A percentile compares a stretch with the other conserved stretches of the same genome.
These are phyloP conservation scores for Drosophila pruinosa DNA, from an alignment of 1,140 invertebrate species.

Conservation along the genomic window DNA sequence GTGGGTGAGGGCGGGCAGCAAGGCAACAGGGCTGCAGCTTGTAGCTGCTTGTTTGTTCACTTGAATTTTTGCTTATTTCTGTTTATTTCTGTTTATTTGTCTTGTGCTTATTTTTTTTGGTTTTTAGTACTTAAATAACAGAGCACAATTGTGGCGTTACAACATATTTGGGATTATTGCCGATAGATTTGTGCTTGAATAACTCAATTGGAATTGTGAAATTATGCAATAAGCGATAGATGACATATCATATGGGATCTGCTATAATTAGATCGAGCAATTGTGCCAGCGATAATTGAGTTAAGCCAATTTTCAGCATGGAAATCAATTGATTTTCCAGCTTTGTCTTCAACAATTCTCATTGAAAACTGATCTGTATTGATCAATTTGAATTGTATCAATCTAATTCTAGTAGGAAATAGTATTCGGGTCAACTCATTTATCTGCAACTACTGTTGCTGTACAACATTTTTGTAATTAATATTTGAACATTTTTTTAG, in stretches of 20 bases:
- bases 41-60: not conserved
- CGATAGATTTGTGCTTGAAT: conserved; percentile 26
- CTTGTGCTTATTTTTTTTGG: conserved; percentile 7
- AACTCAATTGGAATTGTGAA: not conserved
- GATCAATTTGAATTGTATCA: not conserved
- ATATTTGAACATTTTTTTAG: conserved; percentile 52
- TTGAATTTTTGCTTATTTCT: conserved; percentile 23
- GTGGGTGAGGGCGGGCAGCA: not conserved
- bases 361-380: conserved; percentile 23
- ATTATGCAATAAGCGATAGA: conserved; percentile 32
- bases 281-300: conserved; percentile 30
- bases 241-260: conserved; percentile 29
- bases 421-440: conserved; percentile 23
- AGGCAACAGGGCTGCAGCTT: not conserved
- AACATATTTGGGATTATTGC: conserved; percentile 32
- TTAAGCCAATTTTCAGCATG: conserved; percentile 27
- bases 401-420: not conserved
- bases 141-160: conserved; percentile 32
- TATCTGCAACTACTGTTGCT: not conserved
- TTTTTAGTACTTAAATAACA: conserved; percentile 37
- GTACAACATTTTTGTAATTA: not conserved
- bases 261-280: conserved; percentile 28
- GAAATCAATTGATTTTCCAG: not conserved
- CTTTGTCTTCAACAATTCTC: not conserved
- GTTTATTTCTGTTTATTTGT: conserved; percentile 32